Percentiles rank a stretch among this genome's conserved stretches.
phyloP scores from a whole-genome alignment of 2,113 vertebrate genomes.

The Pyxicephalus adspersus region DNA sequence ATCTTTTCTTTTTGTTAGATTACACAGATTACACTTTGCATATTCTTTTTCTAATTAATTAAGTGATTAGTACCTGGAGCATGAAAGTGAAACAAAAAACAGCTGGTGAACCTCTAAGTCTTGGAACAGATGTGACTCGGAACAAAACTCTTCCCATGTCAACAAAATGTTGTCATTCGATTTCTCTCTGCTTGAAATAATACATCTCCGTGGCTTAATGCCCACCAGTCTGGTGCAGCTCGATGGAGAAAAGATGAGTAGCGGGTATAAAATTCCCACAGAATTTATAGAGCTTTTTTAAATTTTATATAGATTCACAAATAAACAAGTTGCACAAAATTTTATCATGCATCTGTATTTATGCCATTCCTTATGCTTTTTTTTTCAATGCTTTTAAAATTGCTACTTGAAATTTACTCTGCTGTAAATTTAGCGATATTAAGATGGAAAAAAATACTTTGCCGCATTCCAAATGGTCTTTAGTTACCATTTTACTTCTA shows the following conservation, averaged over 20 bases:
- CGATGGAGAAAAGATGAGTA: not conserved
- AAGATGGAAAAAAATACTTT: slow-evolving; percentile 2
- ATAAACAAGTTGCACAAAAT: slow-evolving; percentile 37
- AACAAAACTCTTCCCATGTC: not conserved
- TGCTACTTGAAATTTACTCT: slow-evolving; percentile 31
- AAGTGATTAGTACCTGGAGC: not conserved
- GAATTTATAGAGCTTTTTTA: slow-evolving; percentile 18
- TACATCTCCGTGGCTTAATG: slow-evolving; percentile 1
- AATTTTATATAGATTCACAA: slow-evolving; percentile 34
- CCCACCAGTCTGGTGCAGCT: not conserved
- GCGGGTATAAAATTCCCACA: not conserved
- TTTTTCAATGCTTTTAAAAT: slow-evolving; percentile 10
- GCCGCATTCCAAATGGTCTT: not conserved
- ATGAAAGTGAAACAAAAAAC: not conserved
- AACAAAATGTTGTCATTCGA: not conserved
- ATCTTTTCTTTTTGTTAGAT: not conserved
- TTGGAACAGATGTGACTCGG: not conserved
- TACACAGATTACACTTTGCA: not conserved
- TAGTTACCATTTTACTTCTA: not conserved
- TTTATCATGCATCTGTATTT: slow-evolving; percentile 33
- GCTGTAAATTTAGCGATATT: slow-evolving; percentile 13
- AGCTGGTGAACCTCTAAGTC: not conserved
- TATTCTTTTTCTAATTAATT: slow-evolving; percentile 16
- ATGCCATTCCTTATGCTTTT: not conserved
- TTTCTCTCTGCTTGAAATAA: not conserved